phyloP scores from a whole-genome alignment of 2,888 invertebrate species.

The Dynastes tityus region DNA sequence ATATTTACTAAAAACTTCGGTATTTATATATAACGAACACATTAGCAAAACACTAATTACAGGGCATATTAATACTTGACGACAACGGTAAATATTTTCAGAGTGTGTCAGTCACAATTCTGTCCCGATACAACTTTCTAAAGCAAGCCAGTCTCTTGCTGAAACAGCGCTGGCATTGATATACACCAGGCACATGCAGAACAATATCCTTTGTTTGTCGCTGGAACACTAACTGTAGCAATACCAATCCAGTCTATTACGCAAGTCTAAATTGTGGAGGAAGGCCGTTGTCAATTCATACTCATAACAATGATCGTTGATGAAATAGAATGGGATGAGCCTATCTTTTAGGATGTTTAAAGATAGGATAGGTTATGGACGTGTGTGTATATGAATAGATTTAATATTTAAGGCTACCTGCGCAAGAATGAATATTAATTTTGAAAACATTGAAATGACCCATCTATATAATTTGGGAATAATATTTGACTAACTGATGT shows the following conservation, averaged over 20 bases:
- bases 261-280: conserved; percentile 22
- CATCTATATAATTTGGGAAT: too few species aligned
- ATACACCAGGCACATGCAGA: background rate
- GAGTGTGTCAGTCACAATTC: conserved; percentile 24
- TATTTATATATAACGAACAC: too few species aligned
- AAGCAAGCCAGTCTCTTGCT: background rate
- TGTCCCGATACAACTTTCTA: conserved; percentile 15
- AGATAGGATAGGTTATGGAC: too few species aligned
- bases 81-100: conserved; percentile 20
- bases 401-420: too few species aligned
- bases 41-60: too few species aligned
- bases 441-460: too few species aligned
- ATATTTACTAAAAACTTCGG: too few species aligned
- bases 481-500: too few species aligned
- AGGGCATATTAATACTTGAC: background rate
- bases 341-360: too few species aligned
- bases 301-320: background rate
- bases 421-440: too few species aligned
- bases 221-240: conserved; percentile 11
- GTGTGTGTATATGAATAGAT: too few species aligned
- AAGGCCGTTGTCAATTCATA: conserved; percentile 5
- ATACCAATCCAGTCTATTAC: background rate
- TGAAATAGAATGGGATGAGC: too few species aligned
- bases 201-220: conserved; percentile 14
- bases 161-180: background rate